A percentile compares a stretch with the other conserved stretches of the same genome.
Evolutionary conservation across 2,113 vertebrate species (phyloP).

Genomic region (Engraulis encrasicolus): DNA sequence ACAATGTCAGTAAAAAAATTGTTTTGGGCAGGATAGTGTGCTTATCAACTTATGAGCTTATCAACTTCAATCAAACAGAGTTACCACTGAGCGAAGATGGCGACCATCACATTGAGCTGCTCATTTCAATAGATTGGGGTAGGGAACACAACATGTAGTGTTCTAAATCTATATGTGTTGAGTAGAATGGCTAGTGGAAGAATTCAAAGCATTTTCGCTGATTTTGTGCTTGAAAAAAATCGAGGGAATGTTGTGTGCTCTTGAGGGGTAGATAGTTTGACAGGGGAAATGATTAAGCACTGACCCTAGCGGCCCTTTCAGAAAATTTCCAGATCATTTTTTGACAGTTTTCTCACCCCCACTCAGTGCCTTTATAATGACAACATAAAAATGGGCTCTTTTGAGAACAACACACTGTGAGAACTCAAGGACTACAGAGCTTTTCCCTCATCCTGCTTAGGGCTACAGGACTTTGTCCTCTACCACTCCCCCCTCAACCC

Average conservation of each 20-base stretch:
- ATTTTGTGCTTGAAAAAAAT: background rate
- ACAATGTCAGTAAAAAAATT: no score
- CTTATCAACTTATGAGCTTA: no score
- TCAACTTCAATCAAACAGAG: no score
- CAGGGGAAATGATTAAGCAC: background rate
- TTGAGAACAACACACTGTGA: background rate
- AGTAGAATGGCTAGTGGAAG: background rate
- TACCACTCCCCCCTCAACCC: no score
- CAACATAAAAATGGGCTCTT: background rate
- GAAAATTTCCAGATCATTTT: background rate
- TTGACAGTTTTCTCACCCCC: background rate
- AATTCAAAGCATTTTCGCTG: background rate
- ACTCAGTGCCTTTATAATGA: background rate
- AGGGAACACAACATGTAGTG: no score
- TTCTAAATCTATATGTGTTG: no score
- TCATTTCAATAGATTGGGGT: no score
- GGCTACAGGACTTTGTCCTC: background rate
- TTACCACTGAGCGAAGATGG: no score
- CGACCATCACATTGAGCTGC: no score
- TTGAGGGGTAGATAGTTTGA: background rate
- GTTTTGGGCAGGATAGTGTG: no score
- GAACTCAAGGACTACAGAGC: background rate
- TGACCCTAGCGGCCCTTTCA: background rate
- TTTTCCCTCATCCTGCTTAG: no score
- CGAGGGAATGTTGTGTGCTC: background rate